Evolutionary conservation across 2,888 invertebrate species (phyloP).

Genomic region (Lycaena phlaeas): DNA sequence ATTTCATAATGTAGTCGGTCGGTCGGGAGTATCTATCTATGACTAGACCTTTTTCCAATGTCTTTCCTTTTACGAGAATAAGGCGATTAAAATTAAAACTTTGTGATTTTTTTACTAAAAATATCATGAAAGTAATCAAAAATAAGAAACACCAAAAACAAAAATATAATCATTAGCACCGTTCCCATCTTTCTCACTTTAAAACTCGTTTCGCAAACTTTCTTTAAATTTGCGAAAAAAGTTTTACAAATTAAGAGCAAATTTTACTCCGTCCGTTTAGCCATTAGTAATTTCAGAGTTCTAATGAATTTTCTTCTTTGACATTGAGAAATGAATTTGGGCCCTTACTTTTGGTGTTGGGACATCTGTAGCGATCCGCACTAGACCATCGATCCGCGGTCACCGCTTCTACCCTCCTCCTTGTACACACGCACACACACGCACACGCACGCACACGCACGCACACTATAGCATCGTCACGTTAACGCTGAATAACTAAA

Average conservation of each 20-base stretch:
- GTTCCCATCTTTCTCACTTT: slow-evolving; percentile 60
- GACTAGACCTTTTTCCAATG: too few relatives aligned
- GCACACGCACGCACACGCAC: not conserved
- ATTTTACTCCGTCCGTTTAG: slow-evolving; percentile 69
- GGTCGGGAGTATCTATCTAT: too few relatives aligned
- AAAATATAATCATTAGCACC: slow-evolving; percentile 63
- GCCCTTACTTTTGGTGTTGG: slow-evolving; percentile 47
- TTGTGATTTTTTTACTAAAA: too few relatives aligned
- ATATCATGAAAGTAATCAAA: slow-evolving; percentile 14
- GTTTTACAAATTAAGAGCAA: slow-evolving; percentile 71
- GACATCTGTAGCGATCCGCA: slow-evolving; percentile 40
- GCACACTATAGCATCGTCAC: too few relatives aligned
- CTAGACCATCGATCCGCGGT: slow-evolving; percentile 39
- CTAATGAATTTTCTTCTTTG: slow-evolving; percentile 71
- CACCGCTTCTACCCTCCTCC: slow-evolving; percentile 25
- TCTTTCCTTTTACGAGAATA: too few relatives aligned
- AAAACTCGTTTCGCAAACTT: slow-evolving; percentile 62
- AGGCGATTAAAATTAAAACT: too few relatives aligned
- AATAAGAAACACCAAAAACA: slow-evolving; percentile 25
- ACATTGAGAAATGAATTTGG: slow-evolving; percentile 71
- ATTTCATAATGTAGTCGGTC: too few relatives aligned
- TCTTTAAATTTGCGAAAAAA: slow-evolving; percentile 63
- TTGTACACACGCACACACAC: too few relatives aligned
- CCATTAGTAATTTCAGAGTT: slow-evolving; percentile 72
- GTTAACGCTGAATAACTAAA: too few relatives aligned